phyloP scores from a whole-genome alignment of 2,888 invertebrate genomes.

The Galeruca laticollis region DNA sequence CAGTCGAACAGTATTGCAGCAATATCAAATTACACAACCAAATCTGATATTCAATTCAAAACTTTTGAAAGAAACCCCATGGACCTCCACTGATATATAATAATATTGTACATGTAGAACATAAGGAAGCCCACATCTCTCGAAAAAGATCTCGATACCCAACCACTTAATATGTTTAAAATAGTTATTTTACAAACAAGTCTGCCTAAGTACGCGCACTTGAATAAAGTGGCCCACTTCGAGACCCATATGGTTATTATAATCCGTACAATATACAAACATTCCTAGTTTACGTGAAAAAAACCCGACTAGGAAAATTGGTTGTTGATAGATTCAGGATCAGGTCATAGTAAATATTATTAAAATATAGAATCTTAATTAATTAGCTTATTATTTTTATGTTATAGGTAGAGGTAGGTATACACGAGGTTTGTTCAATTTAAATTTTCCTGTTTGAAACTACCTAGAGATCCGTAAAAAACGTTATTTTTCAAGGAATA shows the following conservation, averaged over 20 bases:
- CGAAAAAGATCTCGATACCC: slow-evolving; percentile 51
- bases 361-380: slow-evolving; percentile 50
- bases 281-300: slow-evolving; percentile 53
- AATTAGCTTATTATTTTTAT: slow-evolving; percentile 5
- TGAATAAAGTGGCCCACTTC: slow-evolving; percentile 62
- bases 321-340: slow-evolving; percentile 54
- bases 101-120: slow-evolving; percentile 46
- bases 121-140: slow-evolving; percentile 48
- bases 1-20: too few relatives aligned
- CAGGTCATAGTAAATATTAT: slow-evolving; percentile 54
- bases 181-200: slow-evolving; percentile 62
- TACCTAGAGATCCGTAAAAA: too few relatives aligned
- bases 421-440: background rate
- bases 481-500: too few relatives aligned
- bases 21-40: background rate
- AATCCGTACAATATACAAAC: slow-evolving; percentile 55
- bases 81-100: slow-evolving; percentile 14
- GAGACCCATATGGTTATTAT: slow-evolving; percentile 61
- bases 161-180: slow-evolving; percentile 60
- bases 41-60: background rate
- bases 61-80: background rate
- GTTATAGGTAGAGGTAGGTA: too few relatives aligned
- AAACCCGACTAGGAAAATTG: slow-evolving; percentile 48
- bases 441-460: background rate
- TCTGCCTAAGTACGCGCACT: slow-evolving; percentile 59